Evolutionary conservation across 1,140 invertebrate genomes (phyloP).

Genomic region (Notospermus geniculatus): DNA sequence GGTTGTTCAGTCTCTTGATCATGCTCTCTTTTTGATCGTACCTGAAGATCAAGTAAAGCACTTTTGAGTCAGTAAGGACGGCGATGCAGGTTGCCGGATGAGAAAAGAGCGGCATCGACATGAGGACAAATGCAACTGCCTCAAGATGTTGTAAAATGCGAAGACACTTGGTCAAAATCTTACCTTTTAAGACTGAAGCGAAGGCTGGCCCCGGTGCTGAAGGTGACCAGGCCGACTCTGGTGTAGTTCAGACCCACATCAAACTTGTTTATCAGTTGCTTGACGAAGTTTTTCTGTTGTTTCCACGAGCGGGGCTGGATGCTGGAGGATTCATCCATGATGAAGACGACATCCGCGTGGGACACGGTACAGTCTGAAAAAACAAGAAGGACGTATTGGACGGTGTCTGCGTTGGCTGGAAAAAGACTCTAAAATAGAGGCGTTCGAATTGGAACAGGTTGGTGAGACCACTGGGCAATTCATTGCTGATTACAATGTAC

Average conservation of each 20-base stretch:
- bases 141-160: no score
- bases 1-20: slow-evolving; percentile 4
- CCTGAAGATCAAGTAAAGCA: no score
- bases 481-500: no score
- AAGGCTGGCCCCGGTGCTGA: slow-evolving; percentile 16
- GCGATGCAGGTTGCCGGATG: no score
- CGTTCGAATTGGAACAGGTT: no score
- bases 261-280: slow-evolving; percentile 30
- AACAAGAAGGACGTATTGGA: neutral
- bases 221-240: slow-evolving; percentile 32
- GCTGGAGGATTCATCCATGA: slow-evolving; percentile 47
- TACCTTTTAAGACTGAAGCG: slow-evolving; percentile 17
- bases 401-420: no score
- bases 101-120: no score
- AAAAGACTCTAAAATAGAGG: no score
- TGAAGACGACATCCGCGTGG: slow-evolving; percentile 48
- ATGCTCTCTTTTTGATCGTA: slow-evolving; percentile 7
- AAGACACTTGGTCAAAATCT: no score
- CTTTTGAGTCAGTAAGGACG: no score
- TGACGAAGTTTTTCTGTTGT: slow-evolving; percentile 40
- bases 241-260: slow-evolving; percentile 34
- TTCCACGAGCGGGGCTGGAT: slow-evolving; percentile 39
- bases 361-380: slow-evolving; percentile 34
- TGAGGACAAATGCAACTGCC: no score
- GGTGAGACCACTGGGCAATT: no score